Evolutionary conservation across 2,888 invertebrate species (phyloP).

Genomic region (Drosophila silvestris): DNA sequence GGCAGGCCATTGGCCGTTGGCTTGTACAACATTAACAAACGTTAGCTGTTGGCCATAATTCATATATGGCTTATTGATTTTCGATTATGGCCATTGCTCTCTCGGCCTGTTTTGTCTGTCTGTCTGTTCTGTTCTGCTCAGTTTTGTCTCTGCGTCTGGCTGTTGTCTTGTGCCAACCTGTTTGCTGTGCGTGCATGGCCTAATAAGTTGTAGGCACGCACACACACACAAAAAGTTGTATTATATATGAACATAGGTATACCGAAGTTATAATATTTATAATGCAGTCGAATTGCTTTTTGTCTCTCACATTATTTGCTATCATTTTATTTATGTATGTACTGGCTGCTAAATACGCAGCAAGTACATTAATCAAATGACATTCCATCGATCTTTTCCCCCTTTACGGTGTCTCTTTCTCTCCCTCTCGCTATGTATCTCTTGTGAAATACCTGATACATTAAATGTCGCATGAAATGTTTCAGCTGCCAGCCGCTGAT

Average conservation of each 20-base stretch:
- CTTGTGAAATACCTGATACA: constrained; percentile 56
- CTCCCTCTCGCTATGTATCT: not conserved
- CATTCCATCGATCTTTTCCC: constrained; percentile 42
- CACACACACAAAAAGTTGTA: constrained; percentile 1
- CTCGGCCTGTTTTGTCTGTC: constrained; percentile 12
- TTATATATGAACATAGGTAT: constrained; percentile 1
- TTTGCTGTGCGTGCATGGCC: constrained; percentile 65
- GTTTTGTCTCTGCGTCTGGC: constrained; percentile 3
- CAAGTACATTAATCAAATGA: constrained; percentile 60
- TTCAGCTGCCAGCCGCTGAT: constrained; percentile 66
- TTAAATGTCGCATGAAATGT: constrained; percentile 64
- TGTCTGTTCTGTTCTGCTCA: constrained; percentile 3
- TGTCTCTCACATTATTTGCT: constrained; percentile 50
- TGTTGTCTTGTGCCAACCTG: constrained; percentile 61
- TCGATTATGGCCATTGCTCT: constrained; percentile 68
- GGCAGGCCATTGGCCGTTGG: constrained; percentile 50
- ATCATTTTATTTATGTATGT: constrained; percentile 51
- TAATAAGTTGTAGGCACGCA: constrained; percentile 51
- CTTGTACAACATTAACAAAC: constrained; percentile 25
- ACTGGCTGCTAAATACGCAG: constrained; percentile 50
- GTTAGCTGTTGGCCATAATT: constrained; percentile 46
- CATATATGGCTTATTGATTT: constrained; percentile 70
- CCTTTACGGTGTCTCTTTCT: not conserved
- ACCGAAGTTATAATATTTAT: constrained; percentile 66
- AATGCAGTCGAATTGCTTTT: constrained; percentile 57